Base-by-base conservation (phyloP, 2,888 invertebrate genomes). In the Keiferia lycopersicella region DNA sequence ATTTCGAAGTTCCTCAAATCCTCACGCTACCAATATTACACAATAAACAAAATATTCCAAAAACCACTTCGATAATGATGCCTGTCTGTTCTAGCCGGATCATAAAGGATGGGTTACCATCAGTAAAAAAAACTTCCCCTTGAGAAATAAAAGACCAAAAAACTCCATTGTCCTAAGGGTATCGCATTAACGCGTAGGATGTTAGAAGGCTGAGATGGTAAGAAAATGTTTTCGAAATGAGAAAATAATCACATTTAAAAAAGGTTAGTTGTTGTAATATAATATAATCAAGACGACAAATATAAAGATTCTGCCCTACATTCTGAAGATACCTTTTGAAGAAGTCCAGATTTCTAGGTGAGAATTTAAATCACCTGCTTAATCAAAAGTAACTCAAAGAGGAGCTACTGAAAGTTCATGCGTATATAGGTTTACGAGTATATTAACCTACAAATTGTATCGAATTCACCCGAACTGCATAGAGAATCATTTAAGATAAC, bases 91-190 rank as follows among this genome's bases (percentile, higher is more conserved):
- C 76, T 79, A 76, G 68, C 73, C 77, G 72, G 71, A 73, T 78
- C 67, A 83, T 81, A 81, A 83, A 84, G 72, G 71, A 72, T 73
- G 75, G 73, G 68, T 72, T 71, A 76, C 68, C n/a, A n/a, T n/a
- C n/a, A n/a, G n/a, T 8, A 61, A 50, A 61, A 48, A 61, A 50
- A 70, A 68, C 73, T 73, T 39, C 56, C 63, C 51, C 62, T 59
- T 76, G 50, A 59, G 61, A 62, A 67, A 62, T 73, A 82, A 86
- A 80, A 72, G 2, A 11, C 11, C 4, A 16, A 56, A 56, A 61
- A 50, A 67, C 66, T 38, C 83, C 81, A 79, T 84, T 82, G 82
- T 81, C 82, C 77, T 78, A 74, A 71, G 66, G 69, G 71, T 53
- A 53, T 14, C 51, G 22, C 51, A 22, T 22, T 22, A 53, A 22